phyloP scores from a whole-genome alignment of 1,140 invertebrate genomes.

The Trichonephila clavata region DNA sequence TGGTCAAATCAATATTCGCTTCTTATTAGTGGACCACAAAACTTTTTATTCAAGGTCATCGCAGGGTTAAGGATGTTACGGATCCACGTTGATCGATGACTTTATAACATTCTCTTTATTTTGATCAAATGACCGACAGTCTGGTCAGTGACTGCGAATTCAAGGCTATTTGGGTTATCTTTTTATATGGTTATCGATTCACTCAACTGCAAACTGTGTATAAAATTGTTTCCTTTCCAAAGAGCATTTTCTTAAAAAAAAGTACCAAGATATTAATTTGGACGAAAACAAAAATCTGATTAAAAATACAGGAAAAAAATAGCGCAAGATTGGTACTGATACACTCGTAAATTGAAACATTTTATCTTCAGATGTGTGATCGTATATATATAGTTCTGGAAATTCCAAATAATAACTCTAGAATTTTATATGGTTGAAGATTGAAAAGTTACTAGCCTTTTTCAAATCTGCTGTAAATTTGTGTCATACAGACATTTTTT shows the following conservation, averaged over 20 bases:
- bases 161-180: background rate
- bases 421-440: too few species aligned
- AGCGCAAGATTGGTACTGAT: too few species aligned
- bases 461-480: too few species aligned
- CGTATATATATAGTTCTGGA: too few species aligned
- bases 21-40: constrained; percentile 30
- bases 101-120: constrained; percentile 31
- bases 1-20: constrained; percentile 34
- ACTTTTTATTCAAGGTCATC: constrained; percentile 47
- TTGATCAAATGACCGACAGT: constrained; percentile 18
- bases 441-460: too few species aligned
- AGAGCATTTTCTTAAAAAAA: background rate
- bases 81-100: constrained; percentile 2
- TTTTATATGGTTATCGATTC: constrained; percentile 6
- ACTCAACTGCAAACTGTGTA: background rate
- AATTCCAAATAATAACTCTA: too few species aligned
- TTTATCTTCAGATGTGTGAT: too few species aligned
- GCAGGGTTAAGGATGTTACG: constrained; percentile 31
- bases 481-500: too few species aligned
- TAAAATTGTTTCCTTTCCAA: background rate
- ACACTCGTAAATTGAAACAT: too few species aligned
- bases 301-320: too few species aligned
- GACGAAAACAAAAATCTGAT: too few species aligned
- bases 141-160: constrained; percentile 14
- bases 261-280: too few species aligned